These are phyloP conservation scores for Dinocampus coccinellae DNA, from an alignment of 2,888 invertebrate species.

Conservation along the genomic window DNA sequence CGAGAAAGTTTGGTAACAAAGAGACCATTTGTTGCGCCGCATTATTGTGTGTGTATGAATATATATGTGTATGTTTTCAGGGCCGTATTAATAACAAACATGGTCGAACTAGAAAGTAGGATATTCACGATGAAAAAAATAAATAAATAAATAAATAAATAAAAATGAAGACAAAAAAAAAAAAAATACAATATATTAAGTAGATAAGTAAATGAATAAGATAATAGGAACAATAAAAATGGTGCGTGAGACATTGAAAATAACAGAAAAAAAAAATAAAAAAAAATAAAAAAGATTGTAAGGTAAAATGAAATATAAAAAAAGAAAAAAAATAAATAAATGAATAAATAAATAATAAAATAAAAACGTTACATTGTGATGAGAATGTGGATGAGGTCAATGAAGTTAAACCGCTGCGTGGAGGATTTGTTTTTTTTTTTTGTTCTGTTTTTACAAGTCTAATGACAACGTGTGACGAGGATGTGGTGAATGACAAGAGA, in stretches of 20 bases:
- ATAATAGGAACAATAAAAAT: too few relatives aligned
- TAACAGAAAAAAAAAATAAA: background rate
- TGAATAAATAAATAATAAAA: background rate
- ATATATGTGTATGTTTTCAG: constrained; percentile 12
- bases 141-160: background rate
- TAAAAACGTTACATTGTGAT: constrained; percentile 14
- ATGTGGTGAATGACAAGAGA: constrained; percentile 4
- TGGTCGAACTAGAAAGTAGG: constrained; percentile 17
- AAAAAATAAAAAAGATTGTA: background rate
- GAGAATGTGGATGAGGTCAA: constrained; percentile 21
- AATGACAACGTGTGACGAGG: background rate
- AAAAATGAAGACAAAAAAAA: background rate
- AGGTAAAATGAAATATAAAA: background rate
- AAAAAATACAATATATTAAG: too few relatives aligned
- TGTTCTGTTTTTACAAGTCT: background rate
- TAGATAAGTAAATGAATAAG: too few relatives aligned
- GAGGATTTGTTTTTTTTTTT: background rate
- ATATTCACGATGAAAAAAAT: background rate
- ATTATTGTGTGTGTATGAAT: constrained; percentile 16
- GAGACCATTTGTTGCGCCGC: constrained; percentile 44
- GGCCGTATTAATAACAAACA: background rate
- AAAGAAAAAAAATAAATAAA: background rate
- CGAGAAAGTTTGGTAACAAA: constrained; percentile 49
- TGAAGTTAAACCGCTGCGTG: background rate
- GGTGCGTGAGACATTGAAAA: background rate